Evolutionary conservation across 2,797 vertebrate genomes (phyloP), one percentile per base, ranked within the genome.

Genomic region (Pseudochaenichthys georgianus): DNA sequence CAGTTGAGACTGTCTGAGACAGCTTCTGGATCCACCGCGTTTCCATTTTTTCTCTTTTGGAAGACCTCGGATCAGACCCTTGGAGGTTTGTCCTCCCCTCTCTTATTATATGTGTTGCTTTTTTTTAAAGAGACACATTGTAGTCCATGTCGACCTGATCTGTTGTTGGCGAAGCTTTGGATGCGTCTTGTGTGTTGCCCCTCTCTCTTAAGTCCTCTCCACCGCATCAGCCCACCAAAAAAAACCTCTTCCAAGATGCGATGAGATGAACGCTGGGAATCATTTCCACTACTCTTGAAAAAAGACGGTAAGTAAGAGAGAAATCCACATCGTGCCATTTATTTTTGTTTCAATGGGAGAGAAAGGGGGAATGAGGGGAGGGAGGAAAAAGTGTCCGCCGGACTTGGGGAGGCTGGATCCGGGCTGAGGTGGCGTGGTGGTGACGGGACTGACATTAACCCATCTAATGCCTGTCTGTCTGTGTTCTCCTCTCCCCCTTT

Each of bases 1-100:
- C 97, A 97, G 96, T 97, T 97, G 97, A 99, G 97, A 93, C 96
- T 97, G 97, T 97, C 97, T 98, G 96, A 96, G 96, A 96, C 96
- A 88, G 96, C 92, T 92, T 93, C 96, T 95, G 96, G 96, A 96
- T 96, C 96, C 96, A 96, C 95, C 95, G 97, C 96, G 93, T 96
- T 96, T 95, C 88, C 95, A 95, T 96, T 96, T 91, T 96, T 95
- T 93, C 64, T 68, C 70, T 75, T 38, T 77, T 52, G 82, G 83
- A 92, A 94, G 95, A 94, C 95, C 95, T 95, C 95, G 95, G 95
- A 96, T 96, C 96, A 94, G 95, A 96, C 96, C 94, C 95, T 38
- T 92, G 96, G 96, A 97, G 95, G 97, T 97, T 94, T 10, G 34
- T 38, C 23, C 28, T 28, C 60, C 50, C 57, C 41, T 38, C 57